Base-by-base conservation (phyloP, 2,888 invertebrate genomes). In the Danaus chrysippus region DNA sequence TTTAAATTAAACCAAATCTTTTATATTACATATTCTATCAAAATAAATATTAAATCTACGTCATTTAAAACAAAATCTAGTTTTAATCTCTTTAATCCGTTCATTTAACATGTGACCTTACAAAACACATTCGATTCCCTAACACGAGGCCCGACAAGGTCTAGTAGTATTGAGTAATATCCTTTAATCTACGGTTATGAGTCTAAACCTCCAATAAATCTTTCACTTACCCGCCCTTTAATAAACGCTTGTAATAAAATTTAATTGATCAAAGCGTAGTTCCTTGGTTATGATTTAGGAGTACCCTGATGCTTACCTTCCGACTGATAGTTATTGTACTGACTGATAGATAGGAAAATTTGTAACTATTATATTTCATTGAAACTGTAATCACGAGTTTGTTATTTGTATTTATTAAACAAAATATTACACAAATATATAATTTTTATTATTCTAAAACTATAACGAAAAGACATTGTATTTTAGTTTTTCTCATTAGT, bases 121-220 rank as follows among this genome's bases (percentile, higher is more conserved):
- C 61, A 63, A 59, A 59, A 66, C 59, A 59, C 63, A 63, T 54
- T 46, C n/a, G 56, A 73, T 69, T 76, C 69, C 74, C 77, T 79
- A 79, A 78, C 70, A 69, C 68, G 73, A 72, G 68, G 68, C 75
- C 74, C 76, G 72, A 73, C 68, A 59, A 65, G 66, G 63, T 59
- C 68, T 64, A 59, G 73, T 70, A 71, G 72, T 73, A 84, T 84
- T 84, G 81, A 81, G 79, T 79, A 83, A 86, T 84, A 79, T 80
- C 82, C 78, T 81, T 76, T 83, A 84, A 86, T 83, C 87, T 78
- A 77, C 84, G 79, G 86, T 87, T 88, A 87, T 87, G 85, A 85
- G 84, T 86, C 87, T 89, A 86, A 88, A 87, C 88, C 88, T 82
- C 77, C 83, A 80, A 89, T 90, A 89, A 90, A 89, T 90, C 88